A percentile compares a stretch with the other conserved stretches of the same genome.
Evolutionary conservation across 2,888 invertebrate species (phyloP).

Genomic region (Terebella lapidaria): DNA sequence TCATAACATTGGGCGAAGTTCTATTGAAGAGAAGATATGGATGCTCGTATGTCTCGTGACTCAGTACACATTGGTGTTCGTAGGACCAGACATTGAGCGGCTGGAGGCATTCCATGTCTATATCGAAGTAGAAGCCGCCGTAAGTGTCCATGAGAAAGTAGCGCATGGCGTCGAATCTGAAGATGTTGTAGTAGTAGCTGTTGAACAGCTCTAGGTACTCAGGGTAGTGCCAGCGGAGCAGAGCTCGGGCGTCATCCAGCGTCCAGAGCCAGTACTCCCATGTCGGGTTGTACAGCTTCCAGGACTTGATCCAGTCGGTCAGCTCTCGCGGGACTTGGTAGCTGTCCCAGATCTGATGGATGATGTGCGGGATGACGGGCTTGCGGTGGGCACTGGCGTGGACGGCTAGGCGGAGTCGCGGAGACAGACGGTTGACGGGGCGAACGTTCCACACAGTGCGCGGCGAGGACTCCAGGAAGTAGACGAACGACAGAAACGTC

Average conservation of each 20-base stretch:
- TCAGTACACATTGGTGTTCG: conserved; percentile 20
- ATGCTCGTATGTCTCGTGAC: conserved; percentile 25
- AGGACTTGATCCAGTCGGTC: conserved; percentile 29
- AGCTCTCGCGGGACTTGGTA: conserved; percentile 16
- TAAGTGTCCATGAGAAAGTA: conserved; percentile 25
- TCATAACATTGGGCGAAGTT: conserved; percentile 14
- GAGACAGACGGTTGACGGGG: too few relatives aligned
- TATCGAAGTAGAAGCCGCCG: conserved; percentile 27
- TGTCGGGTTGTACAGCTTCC: conserved; percentile 39
- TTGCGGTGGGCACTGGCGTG: too few relatives aligned
- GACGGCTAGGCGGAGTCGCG: too few relatives aligned
- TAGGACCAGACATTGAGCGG: conserved; percentile 20
- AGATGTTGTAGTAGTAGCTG: conserved; percentile 14
- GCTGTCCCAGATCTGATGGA: conserved; percentile 27
- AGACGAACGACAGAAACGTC: too few relatives aligned
- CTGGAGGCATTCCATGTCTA: conserved; percentile 21
- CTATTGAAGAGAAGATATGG: conserved; percentile 15
- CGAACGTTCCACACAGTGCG: too few relatives aligned
- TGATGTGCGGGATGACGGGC: conserved; percentile 20
- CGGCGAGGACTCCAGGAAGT: too few relatives aligned
- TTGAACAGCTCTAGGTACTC: conserved; percentile 16
- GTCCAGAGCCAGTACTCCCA: conserved; percentile 52
- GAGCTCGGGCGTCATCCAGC: conserved; percentile 36
- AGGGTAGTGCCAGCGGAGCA: conserved; percentile 36
- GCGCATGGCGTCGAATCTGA: conserved; percentile 24